Base-by-base conservation (phyloP, 1,140 invertebrate species). In the Drosophila takahashii region DNA sequence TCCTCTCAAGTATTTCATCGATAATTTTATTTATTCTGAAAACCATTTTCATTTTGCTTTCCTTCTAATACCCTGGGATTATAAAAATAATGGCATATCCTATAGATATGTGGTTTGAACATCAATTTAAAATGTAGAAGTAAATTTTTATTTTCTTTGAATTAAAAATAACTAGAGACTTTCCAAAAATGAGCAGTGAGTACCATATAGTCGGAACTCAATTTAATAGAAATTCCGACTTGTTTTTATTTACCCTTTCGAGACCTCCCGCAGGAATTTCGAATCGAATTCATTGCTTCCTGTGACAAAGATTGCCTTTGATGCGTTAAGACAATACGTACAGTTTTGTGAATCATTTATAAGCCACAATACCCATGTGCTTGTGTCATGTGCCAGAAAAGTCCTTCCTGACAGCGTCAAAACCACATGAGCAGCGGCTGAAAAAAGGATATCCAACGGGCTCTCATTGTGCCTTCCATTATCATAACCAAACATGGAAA, bases 401-500 rank as follows among this genome's bases (percentile, higher is more conserved):
- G 64, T 66, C 64, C 64, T 65, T 64, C 18, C 64, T 64, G 64
- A 64, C 64, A 44, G 27, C 36, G 18, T 36, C 34, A 32, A 71
- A 45, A 51, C 39, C 50, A 34, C 51, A 56, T 18, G 48, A 51
- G 27, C 65, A 29, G 59, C 32, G 44, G 53, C n/a, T 37, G 53
- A 22, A 41, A 47, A 84, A 79, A 65, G 29, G 27, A 51, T 48
- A 76, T 52, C 59, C 64, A 37, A 7, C 18, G 22, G 29, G 45
- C 66, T 58, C 73, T 67, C 81, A 77, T 81, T 77, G 73, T 69
- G 66, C 27, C 27, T 80, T 84, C 76, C 81, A 84, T 84, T 84
- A 81, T 77, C 73, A 86, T 81, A 86, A 74, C 77, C 61, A 75
- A 69, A 78, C 72, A 86, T 81, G 61, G 73, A 85, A 81, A 86